These are phyloP conservation scores for Ommatoiulus sabulosus DNA, from an alignment of 2,888 invertebrate genomes.

Conservation along the genomic window DNA sequence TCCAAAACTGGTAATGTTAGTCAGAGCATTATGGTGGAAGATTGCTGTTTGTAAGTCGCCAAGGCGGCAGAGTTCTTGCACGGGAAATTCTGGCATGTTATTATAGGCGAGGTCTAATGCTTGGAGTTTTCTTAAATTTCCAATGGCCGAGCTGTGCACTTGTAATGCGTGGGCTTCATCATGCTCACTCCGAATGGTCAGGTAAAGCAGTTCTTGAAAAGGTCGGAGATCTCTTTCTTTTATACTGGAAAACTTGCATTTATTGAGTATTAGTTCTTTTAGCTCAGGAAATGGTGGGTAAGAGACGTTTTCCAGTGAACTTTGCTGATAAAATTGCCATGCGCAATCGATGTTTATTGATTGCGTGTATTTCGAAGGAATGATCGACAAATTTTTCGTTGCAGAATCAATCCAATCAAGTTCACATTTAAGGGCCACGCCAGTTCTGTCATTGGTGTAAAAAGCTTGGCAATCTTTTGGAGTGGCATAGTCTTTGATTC, in stretches of 20 bases:
- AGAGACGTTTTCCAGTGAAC: constrained; percentile 37
- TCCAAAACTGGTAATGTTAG: background rate
- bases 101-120: background rate
- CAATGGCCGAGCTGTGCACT: background rate
- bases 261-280: background rate
- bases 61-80: constrained; percentile 29
- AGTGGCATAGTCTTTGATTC: constrained; percentile 1
- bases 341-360: background rate
- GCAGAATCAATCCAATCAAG: background rate
- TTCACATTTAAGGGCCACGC: constrained; percentile 35
- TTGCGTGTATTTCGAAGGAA: background rate
- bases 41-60: background rate
- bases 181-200: constrained; percentile 18
- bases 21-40: background rate
- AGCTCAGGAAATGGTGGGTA: background rate
- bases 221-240: background rate
- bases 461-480: background rate
- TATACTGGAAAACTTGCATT: constrained; percentile 37
- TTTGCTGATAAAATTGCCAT: background rate
- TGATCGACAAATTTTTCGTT: background rate
- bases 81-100: constrained; percentile 31
- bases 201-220: constrained; percentile 25
- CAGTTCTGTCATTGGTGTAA: background rate
- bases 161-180: background rate
- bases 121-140: background rate